phyloP scores from a whole-genome alignment of 2,113 vertebrate genomes.

The Grus americana region DNA sequence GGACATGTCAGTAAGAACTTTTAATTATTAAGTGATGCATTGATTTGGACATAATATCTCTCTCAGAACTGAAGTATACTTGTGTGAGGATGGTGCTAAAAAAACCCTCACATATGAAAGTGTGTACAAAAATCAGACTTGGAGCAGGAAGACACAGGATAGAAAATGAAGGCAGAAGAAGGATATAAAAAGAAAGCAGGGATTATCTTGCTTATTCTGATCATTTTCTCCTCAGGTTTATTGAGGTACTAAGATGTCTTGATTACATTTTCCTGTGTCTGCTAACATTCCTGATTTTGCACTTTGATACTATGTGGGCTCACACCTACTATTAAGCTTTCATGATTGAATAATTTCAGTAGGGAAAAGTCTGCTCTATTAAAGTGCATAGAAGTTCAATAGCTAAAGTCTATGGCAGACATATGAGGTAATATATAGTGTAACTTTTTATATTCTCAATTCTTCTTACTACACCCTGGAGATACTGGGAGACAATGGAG shows the following conservation, averaged over 20 bases:
- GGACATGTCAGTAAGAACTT: background rate
- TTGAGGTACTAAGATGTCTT: background rate
- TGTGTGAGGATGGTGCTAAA: background rate
- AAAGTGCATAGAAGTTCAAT: background rate
- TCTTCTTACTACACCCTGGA: constrained; percentile 7
- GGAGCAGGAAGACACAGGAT: background rate
- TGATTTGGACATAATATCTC: background rate
- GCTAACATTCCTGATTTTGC: background rate
- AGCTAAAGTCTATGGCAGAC: constrained; percentile 33
- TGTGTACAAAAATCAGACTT: background rate
- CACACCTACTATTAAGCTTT: constrained; percentile 1
- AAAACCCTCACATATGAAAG: background rate
- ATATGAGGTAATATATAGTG: constrained; percentile 44
- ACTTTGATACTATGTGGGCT: background rate
- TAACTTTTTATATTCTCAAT: constrained; percentile 28
- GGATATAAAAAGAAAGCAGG: background rate
- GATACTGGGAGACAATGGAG: constrained; percentile 29
- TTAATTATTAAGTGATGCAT: background rate
- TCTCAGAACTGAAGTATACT: background rate
- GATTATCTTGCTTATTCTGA: background rate
- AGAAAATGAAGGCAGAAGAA: background rate
- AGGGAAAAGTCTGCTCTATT: background rate
- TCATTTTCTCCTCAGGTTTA: background rate
- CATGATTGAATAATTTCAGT: constrained; percentile 25
- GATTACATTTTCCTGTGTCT: background rate